Base-by-base conservation (phyloP, 2,888 invertebrate genomes). In the Cosmia trapezina region DNA sequence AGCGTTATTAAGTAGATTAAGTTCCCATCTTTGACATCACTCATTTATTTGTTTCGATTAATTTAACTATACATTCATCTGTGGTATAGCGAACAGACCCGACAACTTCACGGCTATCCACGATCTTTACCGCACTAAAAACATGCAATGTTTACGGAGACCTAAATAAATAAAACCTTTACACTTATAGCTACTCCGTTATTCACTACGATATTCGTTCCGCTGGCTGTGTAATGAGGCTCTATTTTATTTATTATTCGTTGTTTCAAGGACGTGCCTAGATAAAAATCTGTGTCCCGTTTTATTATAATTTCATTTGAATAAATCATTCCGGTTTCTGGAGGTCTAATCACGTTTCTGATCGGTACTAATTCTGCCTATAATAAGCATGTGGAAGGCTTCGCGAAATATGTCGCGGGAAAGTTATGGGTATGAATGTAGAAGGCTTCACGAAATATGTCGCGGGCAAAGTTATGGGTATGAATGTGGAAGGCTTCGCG, bases 161-260 rank as follows among this genome's bases (percentile, higher is more conserved):
- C 61, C 67, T 67, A 63, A 67, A 76, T 67, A 80, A 75, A 80
- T 76, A 76, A 73, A 59, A 33, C 72, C 62, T 73, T 62, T 41
- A 79, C 79, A 76, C 37, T 73, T 79, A 47, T 62, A 33, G 14
- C 33, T n/a, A 45, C 45, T 51, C 17, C 0, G 45, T 47, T 77
- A 57, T 78, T 61, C 56, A 78, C 49, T 37, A 49, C 8, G 19
- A 61, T 49, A 51, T 41, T 53, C 57, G 56, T 71, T 71, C 57
- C 41, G 41, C 37, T 28, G 43, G 41, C 28, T 43, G 41, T 78
- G 57, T 59, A 60, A 74, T 70, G 59, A 71, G 28, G 3, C 14
- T 78, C 57, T 47, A 22, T 53, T 78, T 74, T 78, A 78, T 78
- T 74, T 78, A 78, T 59, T 70, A 78, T 60, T 78, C 19, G 47